These are phyloP conservation scores for Polymixis flavicincta DNA, from an alignment of 2,888 invertebrate genomes.

Conservation along the genomic window DNA sequence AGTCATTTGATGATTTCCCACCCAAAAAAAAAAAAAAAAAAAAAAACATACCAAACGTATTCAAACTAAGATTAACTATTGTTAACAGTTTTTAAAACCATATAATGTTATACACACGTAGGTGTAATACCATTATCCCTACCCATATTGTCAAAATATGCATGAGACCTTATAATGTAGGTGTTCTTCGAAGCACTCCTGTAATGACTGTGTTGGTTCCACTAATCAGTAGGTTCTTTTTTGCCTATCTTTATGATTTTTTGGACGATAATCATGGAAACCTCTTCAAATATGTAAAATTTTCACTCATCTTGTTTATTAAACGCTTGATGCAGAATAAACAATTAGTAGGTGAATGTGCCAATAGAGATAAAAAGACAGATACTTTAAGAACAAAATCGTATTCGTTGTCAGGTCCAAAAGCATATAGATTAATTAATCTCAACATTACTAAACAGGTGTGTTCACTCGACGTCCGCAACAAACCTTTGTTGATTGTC, in stretches of 20 bases:
- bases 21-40: too few species aligned
- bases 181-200: background rate
- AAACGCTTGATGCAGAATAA: background rate
- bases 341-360: too few species aligned
- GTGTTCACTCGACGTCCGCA: constrained; percentile 58
- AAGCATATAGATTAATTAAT: constrained; percentile 27
- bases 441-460: constrained; percentile 49
- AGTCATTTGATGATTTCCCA: too few species aligned
- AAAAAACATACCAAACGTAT: too few species aligned
- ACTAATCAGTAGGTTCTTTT: background rate
- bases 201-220: background rate
- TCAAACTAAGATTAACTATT: constrained; percentile 17
- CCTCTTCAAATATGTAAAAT: background rate
- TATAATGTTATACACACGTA: constrained; percentile 17
- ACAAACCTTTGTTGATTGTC: constrained; percentile 77
- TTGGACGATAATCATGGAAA: too few species aligned
- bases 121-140: background rate
- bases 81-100: constrained; percentile 15
- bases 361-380: too few species aligned
- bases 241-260: background rate
- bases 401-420: background rate
- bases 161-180: background rate
- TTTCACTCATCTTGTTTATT: background rate
- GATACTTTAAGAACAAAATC: too few species aligned
- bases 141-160: background rate